phyloP scores from a whole-genome alignment of 1,140 invertebrate genomes.

The Pteromalus puparum region DNA sequence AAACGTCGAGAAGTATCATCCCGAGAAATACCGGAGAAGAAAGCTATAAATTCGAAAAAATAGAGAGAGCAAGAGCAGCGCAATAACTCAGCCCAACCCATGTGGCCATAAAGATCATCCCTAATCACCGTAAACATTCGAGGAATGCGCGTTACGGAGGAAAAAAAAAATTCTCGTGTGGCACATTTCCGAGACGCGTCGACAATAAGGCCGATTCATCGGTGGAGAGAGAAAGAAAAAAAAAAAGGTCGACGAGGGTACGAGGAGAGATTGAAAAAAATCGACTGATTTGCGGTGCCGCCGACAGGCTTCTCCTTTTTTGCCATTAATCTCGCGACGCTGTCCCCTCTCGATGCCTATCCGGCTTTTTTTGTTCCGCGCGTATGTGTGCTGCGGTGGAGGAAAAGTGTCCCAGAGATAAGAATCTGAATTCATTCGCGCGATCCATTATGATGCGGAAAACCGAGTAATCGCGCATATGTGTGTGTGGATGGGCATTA shows the following conservation, averaged over 20 bases:
- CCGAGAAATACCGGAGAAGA: background rate
- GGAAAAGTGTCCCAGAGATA: background rate
- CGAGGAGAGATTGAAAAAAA: conserved; percentile 42
- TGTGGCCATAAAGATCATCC: conserved; percentile 2
- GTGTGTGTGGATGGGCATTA: background rate
- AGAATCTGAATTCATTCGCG: conserved; percentile 18
- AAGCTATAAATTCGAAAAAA: background rate
- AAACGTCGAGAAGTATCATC: too few relatives aligned
- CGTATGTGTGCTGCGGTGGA: background rate
- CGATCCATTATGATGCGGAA: background rate
- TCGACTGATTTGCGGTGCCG: conserved; percentile 23
- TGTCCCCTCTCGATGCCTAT: background rate
- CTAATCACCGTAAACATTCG: conserved; percentile 1
- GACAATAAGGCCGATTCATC: conserved; percentile 39
- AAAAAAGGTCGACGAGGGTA: conserved; percentile 22
- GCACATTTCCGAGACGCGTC: conserved; percentile 3
- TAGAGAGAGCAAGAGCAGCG: background rate
- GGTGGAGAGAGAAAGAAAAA: background rate
- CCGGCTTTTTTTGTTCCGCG: background rate
- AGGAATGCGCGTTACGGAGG: background rate
- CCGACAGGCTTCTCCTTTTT: conserved; percentile 17
- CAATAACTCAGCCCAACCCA: background rate
- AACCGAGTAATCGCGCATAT: background rate
- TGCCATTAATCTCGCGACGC: conserved; percentile 28
- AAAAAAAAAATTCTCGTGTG: background rate